Conservation (phyloP, 2,888 invertebrate genomes). For the Isoperla grammatica region DNA sequence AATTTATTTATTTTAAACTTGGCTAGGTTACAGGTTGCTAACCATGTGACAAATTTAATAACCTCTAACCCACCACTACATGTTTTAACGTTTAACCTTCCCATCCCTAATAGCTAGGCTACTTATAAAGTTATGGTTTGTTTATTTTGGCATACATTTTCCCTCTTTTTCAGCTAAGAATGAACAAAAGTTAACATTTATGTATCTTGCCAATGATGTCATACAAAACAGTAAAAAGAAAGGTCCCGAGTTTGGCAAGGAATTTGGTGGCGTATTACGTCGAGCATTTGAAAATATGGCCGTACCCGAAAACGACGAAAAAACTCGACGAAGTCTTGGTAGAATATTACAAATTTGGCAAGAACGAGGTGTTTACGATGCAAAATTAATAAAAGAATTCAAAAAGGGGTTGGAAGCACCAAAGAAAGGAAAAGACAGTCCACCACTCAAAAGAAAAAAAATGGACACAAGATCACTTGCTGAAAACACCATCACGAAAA, state of each 20-base stretch:
- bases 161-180: constrained; percentile 71
- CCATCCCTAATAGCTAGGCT: too few species aligned
- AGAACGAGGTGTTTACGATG: constrained; percentile 84
- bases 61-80: too few species aligned
- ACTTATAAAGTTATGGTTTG: too few species aligned
- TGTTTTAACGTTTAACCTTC: too few species aligned
- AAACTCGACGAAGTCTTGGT: constrained; percentile 71
- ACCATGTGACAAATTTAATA: too few species aligned
- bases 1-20: too few species aligned
- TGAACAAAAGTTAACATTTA: constrained; percentile 80
- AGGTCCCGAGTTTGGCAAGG: constrained; percentile 89
- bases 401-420: constrained; percentile 51
- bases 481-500: constrained; percentile 14
- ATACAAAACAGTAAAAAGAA: constrained; percentile 98
- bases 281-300: constrained; percentile 84
- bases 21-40: too few species aligned
- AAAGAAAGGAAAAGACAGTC: constrained; percentile 14
- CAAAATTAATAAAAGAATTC: constrained; percentile 72
- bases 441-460: constrained; percentile 49
- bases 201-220: constrained; percentile 99
- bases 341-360: constrained; percentile 88
- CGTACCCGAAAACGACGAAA: constrained; percentile 61
- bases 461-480: constrained; percentile 25
- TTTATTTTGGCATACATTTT: too few species aligned
- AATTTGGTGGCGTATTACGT: constrained; percentile 72